These are phyloP conservation scores for Volucella bombylans DNA, from an alignment of 2,888 invertebrate species.

Conservation along the genomic window DNA sequence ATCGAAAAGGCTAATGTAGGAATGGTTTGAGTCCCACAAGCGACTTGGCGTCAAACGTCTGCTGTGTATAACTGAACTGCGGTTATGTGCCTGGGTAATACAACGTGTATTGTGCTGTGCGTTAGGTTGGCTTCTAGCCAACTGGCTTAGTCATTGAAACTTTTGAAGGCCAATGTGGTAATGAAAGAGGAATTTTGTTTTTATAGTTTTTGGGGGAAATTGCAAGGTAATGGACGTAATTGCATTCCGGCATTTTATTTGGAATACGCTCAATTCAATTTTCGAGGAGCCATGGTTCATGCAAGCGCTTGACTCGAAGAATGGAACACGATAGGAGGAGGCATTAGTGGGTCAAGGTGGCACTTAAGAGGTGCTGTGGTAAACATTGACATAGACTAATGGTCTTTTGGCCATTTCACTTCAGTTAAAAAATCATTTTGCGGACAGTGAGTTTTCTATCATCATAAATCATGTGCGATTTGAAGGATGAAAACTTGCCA, in stretches of 20 bases:
- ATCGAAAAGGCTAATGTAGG: slow-evolving; percentile 22
- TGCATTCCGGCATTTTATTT: slow-evolving; percentile 6
- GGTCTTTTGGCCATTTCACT: no score
- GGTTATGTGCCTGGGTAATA: neutral
- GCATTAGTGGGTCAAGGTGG: no score
- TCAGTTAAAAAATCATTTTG: no score
- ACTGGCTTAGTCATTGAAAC: slow-evolving; percentile 19
- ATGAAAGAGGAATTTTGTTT: neutral
- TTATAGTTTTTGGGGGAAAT: slow-evolving; percentile 1
- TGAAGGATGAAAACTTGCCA: no score
- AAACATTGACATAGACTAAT: no score
- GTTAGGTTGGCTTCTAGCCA: slow-evolving; percentile 35
- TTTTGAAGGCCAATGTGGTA: neutral
- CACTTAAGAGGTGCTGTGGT: no score
- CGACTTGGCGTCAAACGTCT: slow-evolving; percentile 35
- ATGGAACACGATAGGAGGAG: no score
- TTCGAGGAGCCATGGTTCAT: no score
- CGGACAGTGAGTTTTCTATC: no score
- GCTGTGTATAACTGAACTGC: neutral
- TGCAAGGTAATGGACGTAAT: slow-evolving; percentile 22
- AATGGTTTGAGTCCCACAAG: neutral
- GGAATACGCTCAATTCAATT: neutral
- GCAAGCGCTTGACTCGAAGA: no score
- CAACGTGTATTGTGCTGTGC: slow-evolving; percentile 1
- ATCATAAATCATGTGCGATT: no score